Evolutionary conservation across 92 coral and sea anemone species (phyloP), one percentile per base, ranked within the genome.

Genomic region (Siderastrea radians): DNA sequence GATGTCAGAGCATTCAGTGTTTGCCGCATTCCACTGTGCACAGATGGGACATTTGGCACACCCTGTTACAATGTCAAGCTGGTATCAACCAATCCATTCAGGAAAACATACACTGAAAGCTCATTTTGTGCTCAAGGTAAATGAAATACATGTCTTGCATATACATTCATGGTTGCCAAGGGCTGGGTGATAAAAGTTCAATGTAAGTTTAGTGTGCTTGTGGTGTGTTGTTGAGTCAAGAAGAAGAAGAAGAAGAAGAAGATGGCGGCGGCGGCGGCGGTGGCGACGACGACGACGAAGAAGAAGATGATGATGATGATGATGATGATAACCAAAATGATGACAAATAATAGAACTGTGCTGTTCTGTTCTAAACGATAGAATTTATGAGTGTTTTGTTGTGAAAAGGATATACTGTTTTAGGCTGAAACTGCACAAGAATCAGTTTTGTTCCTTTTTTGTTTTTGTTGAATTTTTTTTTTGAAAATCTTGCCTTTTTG

Each of bases 111-210:
- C 16, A 87, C 65, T 51, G 68, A 44, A 26, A 51, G 60, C 44
- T 64, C 81, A 19, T 93, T 95, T 84, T 67, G 49, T 83, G 96
- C 92, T 44, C 93, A 93, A 93, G 98, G 98, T 95, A 88, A 50
- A 60, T 16, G 14, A 12, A n/a, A 9, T 9, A 16, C 6, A 10
- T 58, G 49, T 0, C 74, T 50, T 49, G 13, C 1, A 10, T 50
- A 19, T n/a, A 16, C 76, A 45, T 73, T 16, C 75, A 26, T 0
- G 38, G 38, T 26, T 26, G 38, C 38, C 38, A 26, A 26, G 38
- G 38, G 38, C 38, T 26, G 38, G 38, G 38, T 26, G 38, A 26
- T 26, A 26, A 26, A 26, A 26, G 38, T 26, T 26, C 38, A 26
- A 26, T 26, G 38, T 26, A 26, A 26, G 38, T 26, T 26, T 26